Conservation (phyloP, 2,797 vertebrate genomes). For the Argya squamiceps region DNA sequence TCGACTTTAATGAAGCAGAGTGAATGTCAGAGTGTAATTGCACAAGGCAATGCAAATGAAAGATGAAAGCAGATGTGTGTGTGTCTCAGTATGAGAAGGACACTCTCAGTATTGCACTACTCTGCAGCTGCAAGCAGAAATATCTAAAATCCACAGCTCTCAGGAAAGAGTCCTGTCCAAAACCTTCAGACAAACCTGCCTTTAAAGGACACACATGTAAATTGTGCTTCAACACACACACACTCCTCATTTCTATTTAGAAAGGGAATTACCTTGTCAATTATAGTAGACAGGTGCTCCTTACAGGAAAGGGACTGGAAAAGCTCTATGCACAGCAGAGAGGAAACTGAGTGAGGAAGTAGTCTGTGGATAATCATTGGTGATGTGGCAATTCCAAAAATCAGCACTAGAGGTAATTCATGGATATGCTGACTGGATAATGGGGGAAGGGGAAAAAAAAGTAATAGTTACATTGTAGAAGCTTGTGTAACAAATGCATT, state of each 20-base stretch:
- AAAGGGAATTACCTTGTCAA: slow-evolving; percentile 87
- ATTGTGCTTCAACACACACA: neutral
- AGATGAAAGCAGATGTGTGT: neutral
- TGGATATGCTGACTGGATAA: slow-evolving; percentile 85
- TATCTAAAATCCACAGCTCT: neutral
- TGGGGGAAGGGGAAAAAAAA: neutral
- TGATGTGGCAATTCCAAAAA: slow-evolving; percentile 96
- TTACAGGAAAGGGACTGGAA: slow-evolving; percentile 95
- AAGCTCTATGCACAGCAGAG: slow-evolving; percentile 92
- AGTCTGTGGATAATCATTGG: slow-evolving; percentile 92
- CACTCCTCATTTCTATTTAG: neutral
- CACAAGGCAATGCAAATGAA: neutral
- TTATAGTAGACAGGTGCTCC: slow-evolving; percentile 89
- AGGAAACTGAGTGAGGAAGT: slow-evolving; percentile 93
- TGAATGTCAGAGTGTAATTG: neutral
- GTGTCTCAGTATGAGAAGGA: neutral
- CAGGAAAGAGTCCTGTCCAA: neutral
- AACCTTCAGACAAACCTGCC: neutral
- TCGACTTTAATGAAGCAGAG: neutral
- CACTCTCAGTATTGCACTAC: neutral
- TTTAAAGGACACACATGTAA: neutral
- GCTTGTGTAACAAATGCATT: neutral
- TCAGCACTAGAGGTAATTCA: slow-evolving; percentile 88
- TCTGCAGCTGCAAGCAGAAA: neutral
- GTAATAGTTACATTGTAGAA: neutral